Base-by-base conservation (phyloP, 2,888 invertebrate species). In the Geophilus truncorum region DNA sequence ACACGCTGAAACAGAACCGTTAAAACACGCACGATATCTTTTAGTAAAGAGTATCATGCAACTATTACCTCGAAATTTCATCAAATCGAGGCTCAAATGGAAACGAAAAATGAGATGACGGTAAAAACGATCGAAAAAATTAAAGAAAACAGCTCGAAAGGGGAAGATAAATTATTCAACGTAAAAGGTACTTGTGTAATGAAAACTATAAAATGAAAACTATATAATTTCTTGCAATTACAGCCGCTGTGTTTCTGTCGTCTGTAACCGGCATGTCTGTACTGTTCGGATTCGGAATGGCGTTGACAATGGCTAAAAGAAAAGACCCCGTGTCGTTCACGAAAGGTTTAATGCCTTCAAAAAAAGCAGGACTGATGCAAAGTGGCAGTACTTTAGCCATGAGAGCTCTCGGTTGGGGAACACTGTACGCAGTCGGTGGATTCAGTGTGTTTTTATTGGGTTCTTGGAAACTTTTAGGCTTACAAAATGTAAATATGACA, bases 401-500 rank as follows among this genome's bases (percentile, higher is more conserved):
- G 80, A 90, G 94, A 85, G 97, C 97, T 0, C 89, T 97, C 0
- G 93, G 93, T 7, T 93, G 94, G 93, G 97, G 96, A 1, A 93
- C 94, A 0, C 83, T 96, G 0, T 96, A 94, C 87, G 95, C 97
- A 0, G 88, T 95, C n/a, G 89, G 93, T 40, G 96, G 96, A 0
- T 94, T 95, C 80, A 91, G 94, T 9, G 87, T 93, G 78, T 87
- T 97, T 80, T 94, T 93, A 86, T 95, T 92, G 87, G 91, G 92
- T 12, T 90, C 95, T 81, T 97, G 95, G 94, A 96, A 96, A 88
- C 85, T 95, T 15, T 92, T 95, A 57, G 96, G 96, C 80, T 96
- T 95, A 28, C 90, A 91, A 85, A 91, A 93, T 90, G 94, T 95
- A 89, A n/a, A n/a, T n/a, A 90, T 90, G 88, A 28, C 3, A 15